These are phyloP conservation scores for Glyphotaelius pellucidus DNA, from an alignment of 2,888 invertebrate species.

Conservation along the genomic window DNA sequence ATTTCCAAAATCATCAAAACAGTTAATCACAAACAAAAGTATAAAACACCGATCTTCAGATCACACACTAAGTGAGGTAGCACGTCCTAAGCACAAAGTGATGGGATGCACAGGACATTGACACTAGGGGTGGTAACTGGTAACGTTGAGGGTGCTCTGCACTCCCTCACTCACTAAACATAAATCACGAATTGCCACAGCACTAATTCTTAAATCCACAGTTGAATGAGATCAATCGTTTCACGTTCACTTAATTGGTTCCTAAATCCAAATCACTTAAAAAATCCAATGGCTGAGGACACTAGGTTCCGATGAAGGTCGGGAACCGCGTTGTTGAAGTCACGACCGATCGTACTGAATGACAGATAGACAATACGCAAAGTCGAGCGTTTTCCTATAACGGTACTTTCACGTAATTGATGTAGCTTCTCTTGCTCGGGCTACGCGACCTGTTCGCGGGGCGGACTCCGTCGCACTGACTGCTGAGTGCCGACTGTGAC, in stretches of 20 bases:
- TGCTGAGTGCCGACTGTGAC: slow-evolving; percentile 67
- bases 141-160: neutral
- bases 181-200: slow-evolving; percentile 49
- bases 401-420: slow-evolving; percentile 60
- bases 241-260: slow-evolving; percentile 45
- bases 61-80: slow-evolving; percentile 67
- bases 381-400: slow-evolving; percentile 57
- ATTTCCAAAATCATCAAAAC: slow-evolving; percentile 78
- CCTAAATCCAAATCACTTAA: slow-evolving; percentile 46
- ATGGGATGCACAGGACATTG: slow-evolving; percentile 56
- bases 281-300: slow-evolving; percentile 33
- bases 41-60: slow-evolving; percentile 38
- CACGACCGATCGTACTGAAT: slow-evolving; percentile 52
- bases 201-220: slow-evolving; percentile 37
- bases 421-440: slow-evolving; percentile 68
- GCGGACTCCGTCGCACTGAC: slow-evolving; percentile 79
- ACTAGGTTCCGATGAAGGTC: slow-evolving; percentile 1
- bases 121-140: slow-evolving; percentile 41
- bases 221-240: slow-evolving; percentile 59
- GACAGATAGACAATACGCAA: slow-evolving; percentile 66
- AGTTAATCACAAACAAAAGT: slow-evolving; percentile 59
- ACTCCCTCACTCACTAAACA: slow-evolving; percentile 35
- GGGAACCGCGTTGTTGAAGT: slow-evolving; percentile 30
- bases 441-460: slow-evolving; percentile 78
- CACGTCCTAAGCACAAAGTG: slow-evolving; percentile 53